Percentiles rank a stretch among this genome's conserved stretches.
Conservation (phyloP, 2,888 invertebrate genomes). For the Petrophora chlorosata region DNA sequence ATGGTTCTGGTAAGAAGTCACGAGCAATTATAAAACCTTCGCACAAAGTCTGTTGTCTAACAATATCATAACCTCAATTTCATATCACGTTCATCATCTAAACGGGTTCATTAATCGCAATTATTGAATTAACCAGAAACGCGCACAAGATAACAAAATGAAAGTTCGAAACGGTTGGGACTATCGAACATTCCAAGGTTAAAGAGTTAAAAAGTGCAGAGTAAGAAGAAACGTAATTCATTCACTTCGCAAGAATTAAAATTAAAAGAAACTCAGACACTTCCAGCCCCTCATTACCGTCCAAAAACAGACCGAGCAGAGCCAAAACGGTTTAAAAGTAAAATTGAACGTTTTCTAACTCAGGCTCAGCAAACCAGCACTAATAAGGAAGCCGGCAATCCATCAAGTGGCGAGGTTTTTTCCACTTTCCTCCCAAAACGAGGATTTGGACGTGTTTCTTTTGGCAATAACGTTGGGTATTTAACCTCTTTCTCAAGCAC, state of each 20-base stretch:
- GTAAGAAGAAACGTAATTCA: no score
- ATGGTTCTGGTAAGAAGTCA: no score
- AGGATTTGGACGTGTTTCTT: constrained; percentile 50
- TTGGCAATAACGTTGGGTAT: constrained; percentile 32
- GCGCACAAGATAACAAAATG: no score
- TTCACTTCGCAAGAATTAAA: constrained; percentile 1
- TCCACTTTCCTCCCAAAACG: constrained; percentile 45
- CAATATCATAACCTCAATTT: no score
- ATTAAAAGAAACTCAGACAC: constrained; percentile 12
- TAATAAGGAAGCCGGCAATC: constrained; percentile 57
- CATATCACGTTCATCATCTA: no score
- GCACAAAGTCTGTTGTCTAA: no score
- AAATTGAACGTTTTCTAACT: constrained; percentile 34
- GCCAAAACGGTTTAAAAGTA: constrained; percentile 34
- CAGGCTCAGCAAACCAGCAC: constrained; percentile 33
- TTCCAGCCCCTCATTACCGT: constrained; percentile 29
- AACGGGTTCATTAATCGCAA: no score
- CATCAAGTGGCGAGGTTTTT: constrained; percentile 54
- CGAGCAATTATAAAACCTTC: no score
- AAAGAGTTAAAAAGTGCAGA: no score
- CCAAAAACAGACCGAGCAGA: constrained; percentile 14
- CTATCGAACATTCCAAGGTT: no score
- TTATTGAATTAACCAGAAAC: no score
- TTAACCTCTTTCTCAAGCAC: constrained; percentile 28
- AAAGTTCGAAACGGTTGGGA: no score